Evolutionary conservation across 1,140 invertebrate species (phyloP).

Genomic region (Tetramorium alpestre): DNA sequence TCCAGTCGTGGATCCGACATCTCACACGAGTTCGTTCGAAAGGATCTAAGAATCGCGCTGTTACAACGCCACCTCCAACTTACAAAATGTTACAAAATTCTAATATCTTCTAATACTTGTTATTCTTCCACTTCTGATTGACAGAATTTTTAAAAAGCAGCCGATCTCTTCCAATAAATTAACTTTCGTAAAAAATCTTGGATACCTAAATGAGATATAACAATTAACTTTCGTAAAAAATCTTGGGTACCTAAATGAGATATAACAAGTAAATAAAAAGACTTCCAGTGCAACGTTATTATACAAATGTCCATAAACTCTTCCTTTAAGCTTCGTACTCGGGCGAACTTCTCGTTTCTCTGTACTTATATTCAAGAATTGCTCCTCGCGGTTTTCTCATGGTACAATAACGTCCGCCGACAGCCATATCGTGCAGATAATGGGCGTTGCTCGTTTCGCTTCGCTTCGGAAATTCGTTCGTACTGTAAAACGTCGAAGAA

Average conservation of each 20-base stretch:
- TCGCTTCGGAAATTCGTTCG: constrained; percentile 64
- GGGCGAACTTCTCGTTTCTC: constrained; percentile 3
- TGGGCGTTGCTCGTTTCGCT: constrained; percentile 67
- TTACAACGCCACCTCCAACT: neutral
- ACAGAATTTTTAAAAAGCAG: neutral
- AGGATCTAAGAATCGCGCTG: neutral
- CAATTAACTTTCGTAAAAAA: neutral
- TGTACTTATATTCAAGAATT: constrained; percentile 28
- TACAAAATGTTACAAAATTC: neutral
- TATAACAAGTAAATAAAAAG: neutral
- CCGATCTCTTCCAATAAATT: neutral
- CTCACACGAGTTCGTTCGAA: neutral
- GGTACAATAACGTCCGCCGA: constrained; percentile 46
- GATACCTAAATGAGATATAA: neutral
- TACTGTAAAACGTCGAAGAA: constrained; percentile 49
- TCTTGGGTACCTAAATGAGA: neutral
- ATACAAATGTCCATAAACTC: constrained; percentile 6
- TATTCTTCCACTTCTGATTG: neutral
- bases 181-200: neutral
- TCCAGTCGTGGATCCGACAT: neutral
- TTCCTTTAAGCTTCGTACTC: neutral
- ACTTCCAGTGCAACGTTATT: neutral
- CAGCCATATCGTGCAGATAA: constrained; percentile 72
- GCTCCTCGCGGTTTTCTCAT: constrained; percentile 58
- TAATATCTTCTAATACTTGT: neutral